Evolutionary conservation across 92 coral and sea anemone genomes (phyloP), one percentile per base, ranked within the genome.

Genomic region (Porites lobata): DNA sequence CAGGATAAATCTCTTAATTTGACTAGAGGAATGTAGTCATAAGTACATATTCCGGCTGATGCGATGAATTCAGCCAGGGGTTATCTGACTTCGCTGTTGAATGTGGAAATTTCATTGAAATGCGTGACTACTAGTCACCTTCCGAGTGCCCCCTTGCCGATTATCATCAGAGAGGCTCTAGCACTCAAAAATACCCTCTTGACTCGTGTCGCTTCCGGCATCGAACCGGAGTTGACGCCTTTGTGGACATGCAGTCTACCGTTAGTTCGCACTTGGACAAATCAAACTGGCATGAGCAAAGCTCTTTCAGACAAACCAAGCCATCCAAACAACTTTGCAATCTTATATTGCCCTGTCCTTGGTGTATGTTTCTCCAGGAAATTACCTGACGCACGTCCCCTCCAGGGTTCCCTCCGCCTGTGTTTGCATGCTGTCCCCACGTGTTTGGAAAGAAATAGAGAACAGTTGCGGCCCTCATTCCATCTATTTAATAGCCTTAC

Each of bases 51-150:
- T 80, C 83, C 32, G 32, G 32, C 32, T 59, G 91, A 90, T 62
- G 96, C 96, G 7, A 90, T 87, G 47, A 93, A 93, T 66, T 90
- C 91, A 18, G 96, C 89, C 0, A 89, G 95, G 93, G 91, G 91
- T 22, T 89, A 83, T 18, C 63, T 77, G 1, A 9, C 69, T 90
- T 58, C 38, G 79, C 19, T 26, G 77, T 22, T 80, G 24, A 71
- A 6, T 78, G 29, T 3, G 87, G 69, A 1, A 73, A 65, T 11
- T 85, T 89, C 21, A 43, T 89, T 22, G 43, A 72, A 7, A 54
- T 87, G 38, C 96, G 88, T 52, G 93, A 86, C 68, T 93, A 82
- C 81, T 93, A 89, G 93, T 62, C 53, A n/a, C 77, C 62, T 58
- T 65, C 69, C 21, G 65, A 81, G 8, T 24, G 56, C 43, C 26